A percentile compares a stretch with the other conserved stretches of the same genome.
phyloP scores from a whole-genome alignment of 2,113 vertebrate species.

The Motacilla alba region DNA sequence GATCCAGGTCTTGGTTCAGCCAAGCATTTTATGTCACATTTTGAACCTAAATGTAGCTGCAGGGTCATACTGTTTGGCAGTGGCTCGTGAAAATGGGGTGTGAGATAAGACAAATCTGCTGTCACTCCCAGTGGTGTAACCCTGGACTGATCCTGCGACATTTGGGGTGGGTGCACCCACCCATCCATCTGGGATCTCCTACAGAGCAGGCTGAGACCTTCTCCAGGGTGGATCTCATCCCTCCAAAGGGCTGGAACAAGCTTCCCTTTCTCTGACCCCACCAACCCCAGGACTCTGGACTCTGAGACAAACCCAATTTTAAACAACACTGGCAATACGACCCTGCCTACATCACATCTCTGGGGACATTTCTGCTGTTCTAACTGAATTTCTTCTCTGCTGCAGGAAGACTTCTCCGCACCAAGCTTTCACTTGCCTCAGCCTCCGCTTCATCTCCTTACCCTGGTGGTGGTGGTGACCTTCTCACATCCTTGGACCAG shows the following conservation, averaged over 20 bases:
- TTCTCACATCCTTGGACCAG: background rate
- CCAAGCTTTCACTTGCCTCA: background rate
- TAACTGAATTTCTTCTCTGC: background rate
- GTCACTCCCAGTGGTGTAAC: background rate
- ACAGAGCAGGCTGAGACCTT: background rate
- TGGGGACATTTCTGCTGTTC: background rate
- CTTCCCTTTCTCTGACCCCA: background rate
- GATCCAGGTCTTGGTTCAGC: background rate
- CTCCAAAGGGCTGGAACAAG: background rate
- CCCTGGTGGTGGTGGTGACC: background rate
- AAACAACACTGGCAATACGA: accelerated
- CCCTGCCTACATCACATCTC: background rate
- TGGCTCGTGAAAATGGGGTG: background rate
- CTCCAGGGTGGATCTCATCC: background rate
- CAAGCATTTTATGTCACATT: background rate
- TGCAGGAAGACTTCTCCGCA: background rate
- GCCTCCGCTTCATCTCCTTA: background rate
- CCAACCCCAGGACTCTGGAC: background rate
- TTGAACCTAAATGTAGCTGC: background rate
- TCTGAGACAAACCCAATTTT: background rate
- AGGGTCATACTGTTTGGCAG: background rate
- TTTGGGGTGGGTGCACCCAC: background rate
- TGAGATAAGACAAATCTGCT: background rate
- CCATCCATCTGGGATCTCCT: background rate
- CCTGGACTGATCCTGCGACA: background rate